A percentile compares a stretch with the other conserved stretches of the same genome.
These are phyloP conservation scores for Cantharis rustica DNA, from an alignment of 2,888 invertebrate species.

Conservation along the genomic window DNA sequence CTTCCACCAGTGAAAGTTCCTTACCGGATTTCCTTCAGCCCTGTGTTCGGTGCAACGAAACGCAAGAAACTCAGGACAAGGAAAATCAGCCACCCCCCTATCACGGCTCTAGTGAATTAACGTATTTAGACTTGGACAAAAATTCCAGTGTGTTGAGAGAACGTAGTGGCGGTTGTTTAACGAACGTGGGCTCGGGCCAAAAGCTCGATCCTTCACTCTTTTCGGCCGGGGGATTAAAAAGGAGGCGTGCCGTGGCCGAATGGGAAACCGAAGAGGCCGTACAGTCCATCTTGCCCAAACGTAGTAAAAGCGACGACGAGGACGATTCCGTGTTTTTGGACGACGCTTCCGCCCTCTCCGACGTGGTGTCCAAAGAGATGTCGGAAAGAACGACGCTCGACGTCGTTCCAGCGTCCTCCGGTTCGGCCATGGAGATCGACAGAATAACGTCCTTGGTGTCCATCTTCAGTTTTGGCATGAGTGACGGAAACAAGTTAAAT, in stretches of 20 bases:
- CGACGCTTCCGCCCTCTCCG: constrained; percentile 54
- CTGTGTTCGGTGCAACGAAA: constrained; percentile 50
- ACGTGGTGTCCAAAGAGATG: constrained; percentile 46
- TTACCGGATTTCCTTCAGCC: constrained; percentile 33
- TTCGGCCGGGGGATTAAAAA: constrained; percentile 42
- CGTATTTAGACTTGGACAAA: constrained; percentile 59
- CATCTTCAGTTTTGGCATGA: constrained; percentile 62
- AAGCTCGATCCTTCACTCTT: neutral
- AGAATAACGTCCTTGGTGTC: constrained; percentile 64
- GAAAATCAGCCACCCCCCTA: constrained; percentile 55
- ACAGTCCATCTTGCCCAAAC: constrained; percentile 60
- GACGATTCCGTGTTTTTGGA: constrained; percentile 57
- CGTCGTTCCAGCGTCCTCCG: constrained; percentile 25
- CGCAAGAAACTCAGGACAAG: constrained; percentile 53
- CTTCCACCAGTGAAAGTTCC: constrained; percentile 39
- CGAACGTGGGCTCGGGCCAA: neutral
- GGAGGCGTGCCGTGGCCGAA: constrained; percentile 58
- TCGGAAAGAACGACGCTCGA: constrained; percentile 27
- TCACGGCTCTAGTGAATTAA: constrained; percentile 48
- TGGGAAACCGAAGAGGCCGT: constrained; percentile 63
- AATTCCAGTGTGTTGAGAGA: constrained; percentile 50
- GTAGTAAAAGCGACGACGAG: constrained; percentile 49
- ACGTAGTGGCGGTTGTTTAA: constrained; percentile 47
- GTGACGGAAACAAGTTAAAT: constrained; percentile 48
- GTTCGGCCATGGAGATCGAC: constrained; percentile 62